These are phyloP conservation scores for Eupithecia exiguata DNA, from an alignment of 2,888 invertebrate species.

Conservation along the genomic window DNA sequence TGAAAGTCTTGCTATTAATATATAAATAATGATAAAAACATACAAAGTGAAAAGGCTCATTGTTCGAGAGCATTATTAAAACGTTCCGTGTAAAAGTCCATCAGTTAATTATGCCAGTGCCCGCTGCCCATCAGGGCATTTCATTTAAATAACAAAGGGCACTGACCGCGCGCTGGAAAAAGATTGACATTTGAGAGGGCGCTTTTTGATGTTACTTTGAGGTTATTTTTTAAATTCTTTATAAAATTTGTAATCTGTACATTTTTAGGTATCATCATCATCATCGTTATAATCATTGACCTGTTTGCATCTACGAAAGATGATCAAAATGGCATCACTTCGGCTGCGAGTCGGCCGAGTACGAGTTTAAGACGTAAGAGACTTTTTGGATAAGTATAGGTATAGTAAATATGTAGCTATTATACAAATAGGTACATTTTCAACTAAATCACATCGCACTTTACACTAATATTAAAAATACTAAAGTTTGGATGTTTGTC, in stretches of 20 bases:
- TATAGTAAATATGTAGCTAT: too few species aligned
- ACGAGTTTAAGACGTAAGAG: too few species aligned
- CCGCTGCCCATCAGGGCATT: slow-evolving; percentile 64
- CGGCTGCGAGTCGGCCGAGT: too few species aligned
- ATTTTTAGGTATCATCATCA: too few species aligned
- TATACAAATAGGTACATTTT: too few species aligned
- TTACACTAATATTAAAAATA: too few species aligned
- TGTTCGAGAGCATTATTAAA: slow-evolving; percentile 25
- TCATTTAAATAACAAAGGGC: slow-evolving; percentile 78
- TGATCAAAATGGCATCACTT: too few species aligned
- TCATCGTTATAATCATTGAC: too few species aligned
- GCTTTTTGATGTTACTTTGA: slow-evolving; percentile 22
- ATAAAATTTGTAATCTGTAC: background rate
- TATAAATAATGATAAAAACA: background rate
- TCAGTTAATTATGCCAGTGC: slow-evolving; percentile 71
- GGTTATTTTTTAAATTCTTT: background rate
- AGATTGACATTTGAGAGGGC: slow-evolving; percentile 63
- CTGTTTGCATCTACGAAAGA: too few species aligned
- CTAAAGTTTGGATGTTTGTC: too few species aligned
- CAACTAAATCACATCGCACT: too few species aligned
- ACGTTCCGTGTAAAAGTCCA: slow-evolving; percentile 52
- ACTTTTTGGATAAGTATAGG: too few species aligned
- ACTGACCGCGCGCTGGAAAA: slow-evolving; percentile 67
- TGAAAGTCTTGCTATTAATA: background rate
- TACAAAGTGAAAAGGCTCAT: slow-evolving; percentile 7